Conservation (phyloP, 2,797 vertebrate genomes). For the Bradypodion pumilum region DNA sequence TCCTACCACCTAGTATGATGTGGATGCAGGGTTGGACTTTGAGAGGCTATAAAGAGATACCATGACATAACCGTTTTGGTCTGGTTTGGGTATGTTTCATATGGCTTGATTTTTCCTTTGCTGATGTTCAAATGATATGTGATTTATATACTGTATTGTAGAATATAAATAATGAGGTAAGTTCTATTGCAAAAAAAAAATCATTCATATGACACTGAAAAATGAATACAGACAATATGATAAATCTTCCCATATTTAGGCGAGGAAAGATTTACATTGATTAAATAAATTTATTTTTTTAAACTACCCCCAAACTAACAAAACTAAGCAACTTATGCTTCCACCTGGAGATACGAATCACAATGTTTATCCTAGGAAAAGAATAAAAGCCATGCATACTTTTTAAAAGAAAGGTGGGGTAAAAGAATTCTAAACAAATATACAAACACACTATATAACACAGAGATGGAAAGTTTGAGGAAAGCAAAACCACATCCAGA, state of each 20-base stretch:
- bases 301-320: background rate
- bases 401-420: too few relatives aligned
- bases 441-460: too few relatives aligned
- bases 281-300: constrained; percentile 15
- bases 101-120: background rate
- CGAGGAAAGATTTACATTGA: background rate
- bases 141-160: background rate
- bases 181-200: background rate
- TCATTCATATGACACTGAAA: constrained; percentile 19
- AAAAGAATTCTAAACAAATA: too few relatives aligned
- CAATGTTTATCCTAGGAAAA: background rate
- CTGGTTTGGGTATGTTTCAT: background rate
- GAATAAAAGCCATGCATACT: too few relatives aligned
- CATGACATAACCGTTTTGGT: background rate
- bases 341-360: background rate
- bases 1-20: too few relatives aligned
- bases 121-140: background rate
- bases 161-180: background rate
- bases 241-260: constrained; percentile 18
- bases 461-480: background rate
- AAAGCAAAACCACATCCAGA: background rate
- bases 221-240: constrained; percentile 4
- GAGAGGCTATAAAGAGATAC: too few relatives aligned
- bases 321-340: background rate
- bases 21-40: too few relatives aligned